phyloP scores from a whole-genome alignment of 2,113 vertebrate species.

The Varanus salvator region DNA sequence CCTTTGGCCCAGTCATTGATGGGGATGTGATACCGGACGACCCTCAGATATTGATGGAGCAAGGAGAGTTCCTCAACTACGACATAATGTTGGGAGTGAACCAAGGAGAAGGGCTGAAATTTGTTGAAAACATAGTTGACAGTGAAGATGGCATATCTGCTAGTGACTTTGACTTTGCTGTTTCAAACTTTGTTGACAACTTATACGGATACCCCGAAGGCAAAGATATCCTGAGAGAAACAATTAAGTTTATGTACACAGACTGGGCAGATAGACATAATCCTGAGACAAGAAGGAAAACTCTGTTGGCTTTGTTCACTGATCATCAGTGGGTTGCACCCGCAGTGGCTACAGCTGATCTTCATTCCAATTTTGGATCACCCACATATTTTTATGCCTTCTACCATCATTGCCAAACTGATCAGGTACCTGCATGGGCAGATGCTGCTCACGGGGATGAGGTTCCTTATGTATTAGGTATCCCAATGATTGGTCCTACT shows the following conservation, averaged over 20 bases:
- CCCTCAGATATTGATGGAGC: constrained; percentile 98
- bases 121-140: constrained; percentile 98
- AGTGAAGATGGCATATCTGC: constrained; percentile 97
- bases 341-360: constrained; percentile 96
- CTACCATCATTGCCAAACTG: constrained; percentile 99
- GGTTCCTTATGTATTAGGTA: constrained; percentile 95
- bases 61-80: constrained; percentile 99
- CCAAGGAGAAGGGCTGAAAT: constrained; percentile 97
- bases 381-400: constrained; percentile 99
- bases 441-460: constrained; percentile 97
- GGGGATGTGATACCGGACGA: constrained; percentile 98
- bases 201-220: constrained; percentile 98
- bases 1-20: constrained; percentile 98
- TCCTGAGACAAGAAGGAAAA: constrained; percentile 95
- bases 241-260: constrained; percentile 99
- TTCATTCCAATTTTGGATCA: constrained; percentile 98
- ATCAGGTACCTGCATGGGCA: constrained; percentile 98
- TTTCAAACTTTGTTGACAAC: constrained; percentile 98
- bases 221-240: constrained; percentile 97
- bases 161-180: constrained; percentile 98
- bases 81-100: constrained; percentile 99
- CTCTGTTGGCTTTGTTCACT: constrained; percentile 93
- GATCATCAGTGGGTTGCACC: constrained; percentile 99
- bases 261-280: constrained; percentile 99
- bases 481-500: constrained; percentile 97